These are phyloP conservation scores for Bombylius major DNA, from an alignment of 2,888 invertebrate species.

Conservation along the genomic window DNA sequence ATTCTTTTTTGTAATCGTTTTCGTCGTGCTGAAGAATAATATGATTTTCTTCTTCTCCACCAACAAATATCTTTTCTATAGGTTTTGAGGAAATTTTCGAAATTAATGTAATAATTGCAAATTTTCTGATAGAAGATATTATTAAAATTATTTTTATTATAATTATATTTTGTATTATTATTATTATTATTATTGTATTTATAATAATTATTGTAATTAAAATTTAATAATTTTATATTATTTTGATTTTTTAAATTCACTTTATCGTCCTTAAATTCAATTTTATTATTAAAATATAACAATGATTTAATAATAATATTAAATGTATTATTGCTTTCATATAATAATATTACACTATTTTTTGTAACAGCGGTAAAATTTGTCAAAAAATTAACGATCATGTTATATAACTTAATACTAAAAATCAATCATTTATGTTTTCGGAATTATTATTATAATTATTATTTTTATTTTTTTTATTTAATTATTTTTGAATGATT, in stretches of 20 bases:
- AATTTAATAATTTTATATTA: no score
- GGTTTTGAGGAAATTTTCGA: conserved; percentile 12
- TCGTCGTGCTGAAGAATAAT: conserved; percentile 7
- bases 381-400: conserved; percentile 11
- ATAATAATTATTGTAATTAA: neutral
- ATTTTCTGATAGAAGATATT: no score
- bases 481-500: neutral
- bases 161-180: neutral
- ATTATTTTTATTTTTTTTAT: conserved; percentile 2
- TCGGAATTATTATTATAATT: conserved; percentile 3
- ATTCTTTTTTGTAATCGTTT: conserved; percentile 5
- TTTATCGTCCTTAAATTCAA: no score
- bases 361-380: neutral
- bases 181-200: neutral
- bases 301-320: no score
- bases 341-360: no score
- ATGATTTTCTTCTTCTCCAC: conserved; percentile 13
- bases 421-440: conserved; percentile 8
- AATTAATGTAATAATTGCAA: conserved; percentile 4
- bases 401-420: conserved; percentile 10
- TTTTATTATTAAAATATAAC: no score
- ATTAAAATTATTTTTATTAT: neutral
- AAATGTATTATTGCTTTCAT: no score
- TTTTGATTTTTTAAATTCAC: no score
- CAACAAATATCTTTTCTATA: conserved; percentile 11